These are phyloP conservation scores for Drosophila pseudotalamancana DNA, from an alignment of 2,888 invertebrate species.

Conservation along the genomic window DNA sequence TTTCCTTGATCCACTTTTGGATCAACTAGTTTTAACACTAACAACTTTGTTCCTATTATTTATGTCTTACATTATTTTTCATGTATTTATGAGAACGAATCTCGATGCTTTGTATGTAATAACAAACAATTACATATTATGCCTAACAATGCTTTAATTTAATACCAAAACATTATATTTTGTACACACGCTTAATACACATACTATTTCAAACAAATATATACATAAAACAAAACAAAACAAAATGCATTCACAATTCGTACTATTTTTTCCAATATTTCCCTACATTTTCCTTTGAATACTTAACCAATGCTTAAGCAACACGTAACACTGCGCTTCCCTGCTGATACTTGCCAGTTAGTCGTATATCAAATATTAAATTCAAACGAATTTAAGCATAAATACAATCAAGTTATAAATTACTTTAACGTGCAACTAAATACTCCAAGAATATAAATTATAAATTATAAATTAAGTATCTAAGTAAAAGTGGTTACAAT, in stretches of 20 bases:
- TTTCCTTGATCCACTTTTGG: conserved; percentile 22
- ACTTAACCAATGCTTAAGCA: conserved; percentile 34
- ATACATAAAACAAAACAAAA: conserved; percentile 11
- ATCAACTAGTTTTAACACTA: conserved; percentile 44
- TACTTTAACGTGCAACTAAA: conserved; percentile 45
- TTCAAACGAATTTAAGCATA: conserved; percentile 75
- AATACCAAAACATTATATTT: conserved; percentile 42
- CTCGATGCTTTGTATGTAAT: conserved; percentile 60
- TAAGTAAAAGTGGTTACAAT: conserved; percentile 5
- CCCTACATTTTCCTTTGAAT: conserved; percentile 8
- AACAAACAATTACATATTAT: conserved; percentile 58
- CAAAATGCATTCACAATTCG: conserved; percentile 26
- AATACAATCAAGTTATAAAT: conserved; percentile 68
- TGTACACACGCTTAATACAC: conserved; percentile 43
- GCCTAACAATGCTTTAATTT: conserved; percentile 58
- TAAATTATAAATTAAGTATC: conserved; percentile 6
- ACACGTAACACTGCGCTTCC: conserved; percentile 59
- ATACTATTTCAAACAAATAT: conserved; percentile 43
- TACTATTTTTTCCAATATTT: conserved; percentile 10
- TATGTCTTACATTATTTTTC: conserved; percentile 61
- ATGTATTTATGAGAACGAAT: conserved; percentile 71
- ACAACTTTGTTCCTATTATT: conserved; percentile 53
- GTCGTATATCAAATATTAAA: conserved; percentile 70
- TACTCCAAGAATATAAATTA: conserved; percentile 29
- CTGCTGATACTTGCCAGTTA: conserved; percentile 63